A percentile compares a stretch with the other conserved stretches of the same genome.
phyloP scores from a whole-genome alignment of 2,113 vertebrate species.

The Corynorhinus townsendii region DNA sequence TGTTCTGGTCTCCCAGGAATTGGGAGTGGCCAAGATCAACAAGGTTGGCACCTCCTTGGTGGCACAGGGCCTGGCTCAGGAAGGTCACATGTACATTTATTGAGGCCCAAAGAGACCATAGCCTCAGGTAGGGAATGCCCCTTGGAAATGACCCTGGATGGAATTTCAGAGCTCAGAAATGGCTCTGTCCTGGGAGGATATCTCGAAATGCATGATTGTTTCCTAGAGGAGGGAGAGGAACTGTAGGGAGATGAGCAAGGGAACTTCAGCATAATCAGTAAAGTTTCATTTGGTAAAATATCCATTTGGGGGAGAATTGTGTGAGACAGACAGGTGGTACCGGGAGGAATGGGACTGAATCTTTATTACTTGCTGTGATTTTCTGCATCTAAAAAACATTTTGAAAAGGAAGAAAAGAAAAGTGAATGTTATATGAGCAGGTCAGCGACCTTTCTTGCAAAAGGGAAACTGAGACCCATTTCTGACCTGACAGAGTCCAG shows the following conservation, averaged over 20 bases:
- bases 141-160: background rate
- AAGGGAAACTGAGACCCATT: background rate
- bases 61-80: background rate
- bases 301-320: background rate
- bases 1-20: background rate
- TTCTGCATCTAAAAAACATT: background rate
- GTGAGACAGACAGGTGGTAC: background rate
- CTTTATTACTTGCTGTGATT: background rate
- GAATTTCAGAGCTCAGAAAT: background rate
- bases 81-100: background rate
- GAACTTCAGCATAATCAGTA: background rate
- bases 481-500: background rate
- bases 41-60: background rate
- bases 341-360: background rate
- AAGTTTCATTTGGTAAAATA: background rate
- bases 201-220: background rate
- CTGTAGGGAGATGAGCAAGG: background rate
- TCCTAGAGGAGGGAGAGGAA: background rate
- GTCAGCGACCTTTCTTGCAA: background rate
- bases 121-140: background rate
- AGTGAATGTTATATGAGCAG: background rate
- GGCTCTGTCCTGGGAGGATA: background rate
- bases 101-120: background rate
- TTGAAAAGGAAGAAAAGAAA: no score
- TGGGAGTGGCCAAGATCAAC: background rate